Evolutionary conservation across 53 echinoderm and acorn worm genomes (phyloP).

Genomic region (Arbacia lixula): DNA sequence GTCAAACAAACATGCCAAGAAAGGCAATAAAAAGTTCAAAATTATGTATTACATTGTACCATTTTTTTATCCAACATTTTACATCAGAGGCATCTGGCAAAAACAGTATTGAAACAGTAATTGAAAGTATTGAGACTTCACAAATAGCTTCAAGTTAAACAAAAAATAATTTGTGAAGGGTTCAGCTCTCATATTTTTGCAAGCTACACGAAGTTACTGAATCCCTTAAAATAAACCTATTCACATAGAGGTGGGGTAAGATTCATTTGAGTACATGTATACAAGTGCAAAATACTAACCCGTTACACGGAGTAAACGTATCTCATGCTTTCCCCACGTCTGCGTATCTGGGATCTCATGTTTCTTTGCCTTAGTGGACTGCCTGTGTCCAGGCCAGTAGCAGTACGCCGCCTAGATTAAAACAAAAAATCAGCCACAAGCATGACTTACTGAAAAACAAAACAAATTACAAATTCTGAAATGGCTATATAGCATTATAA

Average conservation of each 20-base stretch:
- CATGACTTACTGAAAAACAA: too few relatives aligned
- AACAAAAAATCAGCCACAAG: too few relatives aligned
- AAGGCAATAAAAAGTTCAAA: slow-evolving; percentile 14
- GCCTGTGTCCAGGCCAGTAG: too few relatives aligned
- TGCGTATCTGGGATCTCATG: too few relatives aligned
- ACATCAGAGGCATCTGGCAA: slow-evolving; percentile 22
- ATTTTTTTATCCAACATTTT: slow-evolving; percentile 2
- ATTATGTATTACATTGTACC: slow-evolving; percentile 22
- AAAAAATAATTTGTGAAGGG: slow-evolving; percentile 26
- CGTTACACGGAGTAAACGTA: slow-evolving; percentile 28
- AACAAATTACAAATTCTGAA: too few relatives aligned
- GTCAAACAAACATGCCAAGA: slow-evolving; percentile 18
- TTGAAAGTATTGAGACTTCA: slow-evolving; percentile 30
- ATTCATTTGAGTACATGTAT: slow-evolving; percentile 26
- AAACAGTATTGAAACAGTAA: slow-evolving; percentile 3
- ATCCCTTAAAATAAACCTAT: slow-evolving; percentile 30
- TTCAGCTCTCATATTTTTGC: slow-evolving; percentile 26
- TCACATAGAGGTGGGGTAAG: slow-evolving; percentile 21
- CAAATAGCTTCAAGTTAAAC: slow-evolving; percentile 26
- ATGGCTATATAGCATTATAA: too few relatives aligned
- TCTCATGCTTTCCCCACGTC: slow-evolving; percentile 30
- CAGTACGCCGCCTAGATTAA: too few relatives aligned
- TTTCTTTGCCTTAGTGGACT: too few relatives aligned
- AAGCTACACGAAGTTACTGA: slow-evolving; percentile 19
- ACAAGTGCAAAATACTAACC: slow-evolving; percentile 26